Evolutionary conservation across 1,140 invertebrate genomes (phyloP).

Genomic region (Sinella curviseta): DNA sequence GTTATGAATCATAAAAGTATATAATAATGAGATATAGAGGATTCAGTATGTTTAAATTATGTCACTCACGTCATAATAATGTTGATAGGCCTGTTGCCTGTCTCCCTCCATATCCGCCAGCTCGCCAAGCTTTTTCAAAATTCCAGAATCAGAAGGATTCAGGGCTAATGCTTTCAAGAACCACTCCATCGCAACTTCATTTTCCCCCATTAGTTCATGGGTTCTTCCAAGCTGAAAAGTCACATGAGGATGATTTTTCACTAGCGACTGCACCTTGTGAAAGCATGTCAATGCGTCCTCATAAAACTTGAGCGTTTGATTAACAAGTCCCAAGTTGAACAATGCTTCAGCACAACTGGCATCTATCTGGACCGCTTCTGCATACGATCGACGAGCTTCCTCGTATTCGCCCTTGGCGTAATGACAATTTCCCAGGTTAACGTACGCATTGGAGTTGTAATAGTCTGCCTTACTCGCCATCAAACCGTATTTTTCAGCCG

Average conservation of each 20-base stretch:
- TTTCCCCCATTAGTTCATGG: slow-evolving; percentile 72
- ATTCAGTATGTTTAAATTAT: no score
- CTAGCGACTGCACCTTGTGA: slow-evolving; percentile 76
- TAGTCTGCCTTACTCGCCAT: slow-evolving; percentile 73
- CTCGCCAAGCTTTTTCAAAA: slow-evolving; percentile 79
- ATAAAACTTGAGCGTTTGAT: slow-evolving; percentile 69
- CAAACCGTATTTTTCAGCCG: slow-evolving; percentile 78
- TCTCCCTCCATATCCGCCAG: slow-evolving; percentile 83
- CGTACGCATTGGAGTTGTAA: slow-evolving; percentile 79
- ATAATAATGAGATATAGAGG: not conserved
- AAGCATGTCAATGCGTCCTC: slow-evolving; percentile 79
- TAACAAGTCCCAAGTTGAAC: slow-evolving; percentile 82
- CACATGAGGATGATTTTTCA: slow-evolving; percentile 78
- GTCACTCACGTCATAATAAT: slow-evolving; percentile 77
- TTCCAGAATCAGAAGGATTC: slow-evolving; percentile 77
- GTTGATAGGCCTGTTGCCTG: slow-evolving; percentile 88
- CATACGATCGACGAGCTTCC: slow-evolving; percentile 73
- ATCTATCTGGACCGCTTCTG: slow-evolving; percentile 77
- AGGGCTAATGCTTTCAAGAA: slow-evolving; percentile 83
- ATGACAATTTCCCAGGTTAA: slow-evolving; percentile 85
- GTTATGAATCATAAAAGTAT: no score
- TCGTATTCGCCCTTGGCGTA: slow-evolving; percentile 72
- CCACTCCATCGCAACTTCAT: slow-evolving; percentile 76
- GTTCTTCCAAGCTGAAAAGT: slow-evolving; percentile 82
- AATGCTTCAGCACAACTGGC: slow-evolving; percentile 83